Evolutionary conservation across 2,797 vertebrate species (phyloP).

Genomic region (Tokudaia muenninki): DNA sequence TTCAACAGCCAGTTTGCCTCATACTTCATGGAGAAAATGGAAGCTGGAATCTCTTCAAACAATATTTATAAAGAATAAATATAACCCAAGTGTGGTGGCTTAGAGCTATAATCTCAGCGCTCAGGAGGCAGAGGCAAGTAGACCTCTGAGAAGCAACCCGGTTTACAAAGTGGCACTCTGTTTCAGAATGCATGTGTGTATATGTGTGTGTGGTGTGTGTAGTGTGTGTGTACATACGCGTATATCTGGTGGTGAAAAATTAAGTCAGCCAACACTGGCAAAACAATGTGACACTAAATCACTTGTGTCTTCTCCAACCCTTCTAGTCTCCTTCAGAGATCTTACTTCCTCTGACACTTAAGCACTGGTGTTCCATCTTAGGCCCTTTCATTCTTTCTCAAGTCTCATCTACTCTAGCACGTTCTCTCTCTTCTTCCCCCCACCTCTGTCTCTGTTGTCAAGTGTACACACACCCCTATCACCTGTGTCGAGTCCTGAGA

Average conservation of each 20-base stretch:
- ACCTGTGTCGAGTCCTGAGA: neutral
- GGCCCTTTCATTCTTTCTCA: neutral
- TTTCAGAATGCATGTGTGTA: neutral
- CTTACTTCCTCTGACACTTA: neutral
- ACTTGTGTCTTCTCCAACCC: neutral
- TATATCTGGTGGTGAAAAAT: neutral
- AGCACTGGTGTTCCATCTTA: neutral
- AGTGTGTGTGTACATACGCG: too few species aligned
- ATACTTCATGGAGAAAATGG: slow-evolving; percentile 30
- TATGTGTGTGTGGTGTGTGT: neutral
- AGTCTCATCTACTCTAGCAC: neutral
- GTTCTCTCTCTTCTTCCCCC: neutral
- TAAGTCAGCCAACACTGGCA: neutral
- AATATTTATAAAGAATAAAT: neutral
- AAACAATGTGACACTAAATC: neutral
- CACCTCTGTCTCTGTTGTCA: neutral
- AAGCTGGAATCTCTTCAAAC: slow-evolving; percentile 49
- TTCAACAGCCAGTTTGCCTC: slow-evolving; percentile 11
- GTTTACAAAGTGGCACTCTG: neutral
- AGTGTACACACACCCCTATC: neutral
- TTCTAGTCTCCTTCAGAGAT: neutral
- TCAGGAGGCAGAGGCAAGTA: too few species aligned
- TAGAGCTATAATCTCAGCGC: too few species aligned
- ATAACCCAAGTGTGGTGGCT: neutral
- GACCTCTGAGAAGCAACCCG: neutral